These are phyloP conservation scores for Zapornia atra DNA, from an alignment of 2,113 vertebrate genomes.

Conservation along the genomic window DNA sequence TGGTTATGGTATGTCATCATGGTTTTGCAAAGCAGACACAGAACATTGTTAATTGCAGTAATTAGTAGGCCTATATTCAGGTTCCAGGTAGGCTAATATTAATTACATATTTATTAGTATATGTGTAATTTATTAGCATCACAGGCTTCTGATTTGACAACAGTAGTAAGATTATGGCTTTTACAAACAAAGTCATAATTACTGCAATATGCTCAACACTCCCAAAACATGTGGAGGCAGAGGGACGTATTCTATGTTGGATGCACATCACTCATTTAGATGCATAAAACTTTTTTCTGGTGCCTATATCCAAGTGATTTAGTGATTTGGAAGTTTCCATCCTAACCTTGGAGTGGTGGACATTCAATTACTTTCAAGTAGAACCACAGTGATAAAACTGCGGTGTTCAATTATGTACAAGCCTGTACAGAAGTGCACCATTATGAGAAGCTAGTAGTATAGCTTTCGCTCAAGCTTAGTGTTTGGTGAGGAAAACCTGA, in stretches of 20 bases:
- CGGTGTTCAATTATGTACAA: neutral
- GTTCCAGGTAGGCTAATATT: neutral
- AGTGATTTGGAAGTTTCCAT: neutral
- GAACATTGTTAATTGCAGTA: neutral
- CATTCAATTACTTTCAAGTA: neutral
- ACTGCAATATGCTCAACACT: neutral
- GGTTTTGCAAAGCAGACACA: neutral
- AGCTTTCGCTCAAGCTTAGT: neutral
- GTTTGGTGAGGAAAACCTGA: neutral
- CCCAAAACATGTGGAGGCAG: neutral
- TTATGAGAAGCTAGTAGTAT: neutral
- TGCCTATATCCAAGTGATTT: neutral
- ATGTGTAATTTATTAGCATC: neutral
- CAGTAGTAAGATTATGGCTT: neutral
- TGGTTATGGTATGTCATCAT: neutral
- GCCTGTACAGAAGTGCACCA: neutral
- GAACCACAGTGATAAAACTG: neutral
- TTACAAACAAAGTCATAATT: neutral
- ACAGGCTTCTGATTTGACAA: neutral
- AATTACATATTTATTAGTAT: neutral
- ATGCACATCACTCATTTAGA: neutral
- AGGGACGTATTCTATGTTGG: neutral
- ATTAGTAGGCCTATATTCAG: neutral
- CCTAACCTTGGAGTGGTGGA: neutral
- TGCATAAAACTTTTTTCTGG: neutral